phyloP scores from a whole-genome alignment of 2,797 vertebrate genomes.

The Lutjanus argentimaculatus region DNA sequence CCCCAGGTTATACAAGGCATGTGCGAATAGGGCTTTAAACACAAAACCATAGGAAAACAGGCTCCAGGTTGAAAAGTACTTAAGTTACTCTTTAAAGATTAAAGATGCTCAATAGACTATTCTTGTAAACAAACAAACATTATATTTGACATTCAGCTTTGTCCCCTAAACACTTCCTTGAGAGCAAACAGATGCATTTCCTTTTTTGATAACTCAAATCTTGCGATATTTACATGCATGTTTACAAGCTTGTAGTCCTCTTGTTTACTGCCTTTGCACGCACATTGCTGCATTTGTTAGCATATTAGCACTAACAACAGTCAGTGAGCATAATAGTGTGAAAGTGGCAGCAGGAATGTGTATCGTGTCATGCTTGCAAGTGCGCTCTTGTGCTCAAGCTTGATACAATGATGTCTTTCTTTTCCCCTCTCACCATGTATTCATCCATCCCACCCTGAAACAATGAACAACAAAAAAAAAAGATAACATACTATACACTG shows the following conservation, averaged over 20 bases:
- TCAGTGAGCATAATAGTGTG: background rate
- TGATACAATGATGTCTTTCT: background rate
- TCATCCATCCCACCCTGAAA: background rate
- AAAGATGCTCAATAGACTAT: background rate
- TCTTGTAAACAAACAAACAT: constrained; percentile 3
- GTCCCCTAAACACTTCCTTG: background rate
- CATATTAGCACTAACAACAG: background rate
- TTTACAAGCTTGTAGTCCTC: background rate
- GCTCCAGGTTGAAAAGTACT: too few relatives aligned
- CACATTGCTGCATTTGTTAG: background rate
- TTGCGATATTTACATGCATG: too few relatives aligned
- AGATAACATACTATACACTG: background rate
- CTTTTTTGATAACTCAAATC: too few relatives aligned
- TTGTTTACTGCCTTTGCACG: background rate
- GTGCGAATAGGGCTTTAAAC: too few relatives aligned
- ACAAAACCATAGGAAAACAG: too few relatives aligned
- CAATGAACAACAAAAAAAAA: background rate
- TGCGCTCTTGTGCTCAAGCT: background rate
- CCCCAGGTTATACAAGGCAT: too few relatives aligned
- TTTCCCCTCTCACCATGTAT: background rate
- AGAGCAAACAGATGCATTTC: background rate
- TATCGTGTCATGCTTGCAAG: background rate
- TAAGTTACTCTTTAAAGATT: background rate
- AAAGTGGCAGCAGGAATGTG: background rate
- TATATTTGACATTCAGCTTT: background rate